phyloP scores from a whole-genome alignment of 2,888 invertebrate species.

The Desoria tigrina region DNA sequence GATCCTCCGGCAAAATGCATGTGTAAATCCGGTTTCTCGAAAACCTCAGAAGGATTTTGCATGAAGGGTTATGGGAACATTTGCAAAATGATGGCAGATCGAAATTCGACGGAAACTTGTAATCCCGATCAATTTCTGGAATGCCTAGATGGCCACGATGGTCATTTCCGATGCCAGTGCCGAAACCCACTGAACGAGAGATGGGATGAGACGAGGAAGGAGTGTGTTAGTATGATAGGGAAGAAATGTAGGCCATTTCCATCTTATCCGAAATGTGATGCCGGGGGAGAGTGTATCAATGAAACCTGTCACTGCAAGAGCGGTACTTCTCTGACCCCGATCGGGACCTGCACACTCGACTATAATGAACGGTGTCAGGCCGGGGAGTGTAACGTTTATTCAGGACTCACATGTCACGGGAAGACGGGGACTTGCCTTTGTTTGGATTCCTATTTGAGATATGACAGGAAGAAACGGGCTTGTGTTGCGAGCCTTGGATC shows the following conservation, averaged over 20 bases:
- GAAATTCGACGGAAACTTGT: slow-evolving; percentile 28
- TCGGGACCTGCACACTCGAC: slow-evolving; percentile 32
- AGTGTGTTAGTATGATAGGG: slow-evolving; percentile 33
- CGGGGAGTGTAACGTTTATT: slow-evolving; percentile 33
- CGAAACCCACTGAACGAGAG: slow-evolving; percentile 42
- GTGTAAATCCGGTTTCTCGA: slow-evolving; percentile 36
- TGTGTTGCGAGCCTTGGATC: slow-evolving; percentile 28
- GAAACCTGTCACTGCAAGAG: slow-evolving; percentile 27
- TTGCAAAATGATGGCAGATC: slow-evolving; percentile 19
- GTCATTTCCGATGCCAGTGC: slow-evolving; percentile 39
- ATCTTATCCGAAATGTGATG: slow-evolving; percentile 34
- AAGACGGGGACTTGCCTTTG: slow-evolving; percentile 39
- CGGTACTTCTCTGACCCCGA: slow-evolving; percentile 31
- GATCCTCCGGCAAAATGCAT: slow-evolving; percentile 23
- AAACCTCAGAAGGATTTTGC: slow-evolving; percentile 27
- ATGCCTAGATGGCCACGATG: slow-evolving; percentile 36
- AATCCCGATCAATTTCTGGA: slow-evolving; percentile 39
- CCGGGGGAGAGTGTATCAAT: slow-evolving; percentile 26
- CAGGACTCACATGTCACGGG: slow-evolving; percentile 37
- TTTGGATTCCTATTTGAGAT: slow-evolving; percentile 36
- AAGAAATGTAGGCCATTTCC: slow-evolving; percentile 28
- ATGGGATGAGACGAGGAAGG: slow-evolving; percentile 21
- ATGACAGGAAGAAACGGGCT: slow-evolving; percentile 25
- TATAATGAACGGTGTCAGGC: slow-evolving; percentile 32
- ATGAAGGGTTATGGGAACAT: slow-evolving; percentile 33